A percentile compares a stretch with the other conserved stretches of the same genome.
Conservation (phyloP, 2,113 vertebrate genomes). For the Melanostigma gelatinosum region DNA sequence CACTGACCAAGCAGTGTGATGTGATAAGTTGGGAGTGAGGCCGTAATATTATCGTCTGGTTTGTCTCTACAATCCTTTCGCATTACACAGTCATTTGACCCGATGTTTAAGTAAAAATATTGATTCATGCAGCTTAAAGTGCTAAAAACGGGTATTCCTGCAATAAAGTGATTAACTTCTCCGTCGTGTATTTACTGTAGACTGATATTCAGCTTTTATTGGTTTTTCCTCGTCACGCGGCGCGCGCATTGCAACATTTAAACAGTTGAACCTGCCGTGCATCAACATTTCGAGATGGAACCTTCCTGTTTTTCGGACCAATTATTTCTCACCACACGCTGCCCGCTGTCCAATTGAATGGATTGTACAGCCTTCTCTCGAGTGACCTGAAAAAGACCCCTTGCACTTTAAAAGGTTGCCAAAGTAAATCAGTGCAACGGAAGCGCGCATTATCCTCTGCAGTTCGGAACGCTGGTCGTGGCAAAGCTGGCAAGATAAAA, state of each 20-base stretch:
- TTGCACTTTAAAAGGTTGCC: constrained; percentile 45
- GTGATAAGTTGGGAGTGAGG: background rate
- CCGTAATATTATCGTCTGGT: background rate
- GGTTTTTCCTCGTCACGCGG: background rate
- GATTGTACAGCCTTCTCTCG: constrained; percentile 15
- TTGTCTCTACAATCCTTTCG: background rate
- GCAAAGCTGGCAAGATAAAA: constrained; percentile 63
- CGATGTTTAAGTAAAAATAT: background rate
- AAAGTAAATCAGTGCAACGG: constrained; percentile 40
- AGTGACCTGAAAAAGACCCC: constrained; percentile 35
- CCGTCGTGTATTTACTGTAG: too few species aligned
- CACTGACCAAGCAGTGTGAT: background rate
- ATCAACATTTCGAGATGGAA: background rate
- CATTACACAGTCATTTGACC: background rate
- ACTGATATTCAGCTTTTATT: background rate
- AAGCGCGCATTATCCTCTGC: constrained; percentile 35
- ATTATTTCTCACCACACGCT: background rate
- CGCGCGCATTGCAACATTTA: too few species aligned
- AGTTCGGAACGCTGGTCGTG: constrained; percentile 23
- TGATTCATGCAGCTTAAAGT: background rate
- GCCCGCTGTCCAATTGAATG: background rate
- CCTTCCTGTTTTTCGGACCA: background rate
- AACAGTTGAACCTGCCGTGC: too few species aligned
- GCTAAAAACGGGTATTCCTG: background rate
- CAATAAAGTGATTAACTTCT: too few species aligned